These are phyloP conservation scores for Drosophila repleta DNA, from an alignment of 1,140 invertebrate genomes.

Conservation along the genomic window DNA sequence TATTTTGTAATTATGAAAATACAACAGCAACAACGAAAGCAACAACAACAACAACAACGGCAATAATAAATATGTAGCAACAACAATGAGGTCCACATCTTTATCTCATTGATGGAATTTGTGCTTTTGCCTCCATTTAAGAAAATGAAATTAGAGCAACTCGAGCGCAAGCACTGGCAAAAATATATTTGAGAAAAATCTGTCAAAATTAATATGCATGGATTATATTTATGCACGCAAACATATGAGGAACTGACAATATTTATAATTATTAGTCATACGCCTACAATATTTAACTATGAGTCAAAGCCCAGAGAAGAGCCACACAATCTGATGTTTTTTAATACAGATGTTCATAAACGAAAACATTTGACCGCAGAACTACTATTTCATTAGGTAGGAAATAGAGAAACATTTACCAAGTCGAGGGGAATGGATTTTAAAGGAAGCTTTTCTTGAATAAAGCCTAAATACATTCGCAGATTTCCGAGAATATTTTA, in stretches of 20 bases:
- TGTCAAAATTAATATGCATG: constrained; percentile 33
- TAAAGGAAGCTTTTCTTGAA: too few relatives aligned
- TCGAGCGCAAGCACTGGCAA: constrained; percentile 25
- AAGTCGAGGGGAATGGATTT: too few relatives aligned
- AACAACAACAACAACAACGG: constrained; percentile 2
- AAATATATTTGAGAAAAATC: constrained; percentile 30
- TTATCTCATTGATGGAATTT: constrained; percentile 61
- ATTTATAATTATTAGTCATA: constrained; percentile 47
- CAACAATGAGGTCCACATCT: constrained; percentile 50
- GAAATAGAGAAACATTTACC: too few relatives aligned
- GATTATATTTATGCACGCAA: constrained; percentile 11
- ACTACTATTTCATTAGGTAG: not conserved
- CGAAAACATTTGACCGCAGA: not conserved
- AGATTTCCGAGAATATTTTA: too few relatives aligned
- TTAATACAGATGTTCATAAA: not conserved
- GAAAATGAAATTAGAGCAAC: constrained; percentile 43
- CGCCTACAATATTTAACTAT: constrained; percentile 13
- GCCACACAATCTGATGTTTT: not conserved
- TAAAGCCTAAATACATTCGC: too few relatives aligned
- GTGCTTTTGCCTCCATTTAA: constrained; percentile 33
- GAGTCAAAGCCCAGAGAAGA: constrained; percentile 23
- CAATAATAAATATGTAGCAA: constrained; percentile 20
- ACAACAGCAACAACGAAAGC: constrained; percentile 42
- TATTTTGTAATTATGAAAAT: constrained; percentile 78
- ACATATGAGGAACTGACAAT: constrained; percentile 19